Percentiles rank a stretch among this genome's conserved stretches.
Evolutionary conservation across 2,113 vertebrate species (phyloP).

Genomic region (Xyrauchen texanus): DNA sequence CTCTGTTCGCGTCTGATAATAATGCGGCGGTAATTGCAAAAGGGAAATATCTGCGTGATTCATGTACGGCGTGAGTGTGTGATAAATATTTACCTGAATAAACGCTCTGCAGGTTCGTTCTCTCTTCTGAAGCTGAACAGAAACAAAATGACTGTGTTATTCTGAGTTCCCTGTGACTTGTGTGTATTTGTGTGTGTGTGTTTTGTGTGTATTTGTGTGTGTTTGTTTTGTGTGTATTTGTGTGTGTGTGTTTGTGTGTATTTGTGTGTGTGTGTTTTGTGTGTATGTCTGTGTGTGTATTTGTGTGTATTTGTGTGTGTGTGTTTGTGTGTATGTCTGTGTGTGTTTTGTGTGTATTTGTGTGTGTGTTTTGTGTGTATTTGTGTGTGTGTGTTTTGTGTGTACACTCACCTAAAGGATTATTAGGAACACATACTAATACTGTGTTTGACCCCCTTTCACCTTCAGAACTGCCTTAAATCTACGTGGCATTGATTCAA

Average conservation of each 20-base stretch:
- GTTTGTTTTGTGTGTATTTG: background rate
- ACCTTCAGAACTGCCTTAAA: no score
- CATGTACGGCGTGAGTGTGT: background rate
- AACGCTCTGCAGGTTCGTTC: slow-evolving; percentile 89
- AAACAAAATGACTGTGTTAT: slow-evolving; percentile 24
- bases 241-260: no score
- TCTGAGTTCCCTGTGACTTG: background rate
- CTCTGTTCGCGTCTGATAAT: no score
- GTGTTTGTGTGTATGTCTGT: background rate
- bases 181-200: no score
- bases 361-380: no score
- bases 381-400: background rate
- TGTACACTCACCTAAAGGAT: no score
- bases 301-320: background rate
- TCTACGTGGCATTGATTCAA: no score
- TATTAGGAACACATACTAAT: no score
- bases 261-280: background rate
- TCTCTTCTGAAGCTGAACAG: slow-evolving; percentile 86
- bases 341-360: background rate
- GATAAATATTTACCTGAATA: slow-evolving; percentile 81
- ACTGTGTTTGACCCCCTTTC: no score
- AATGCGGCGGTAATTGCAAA: no score
- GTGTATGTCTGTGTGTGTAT: background rate
- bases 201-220: no score
- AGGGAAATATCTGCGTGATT: no score